Base-by-base conservation (phyloP, 2,797 vertebrate genomes). In the Thripadectes ignobilis region DNA sequence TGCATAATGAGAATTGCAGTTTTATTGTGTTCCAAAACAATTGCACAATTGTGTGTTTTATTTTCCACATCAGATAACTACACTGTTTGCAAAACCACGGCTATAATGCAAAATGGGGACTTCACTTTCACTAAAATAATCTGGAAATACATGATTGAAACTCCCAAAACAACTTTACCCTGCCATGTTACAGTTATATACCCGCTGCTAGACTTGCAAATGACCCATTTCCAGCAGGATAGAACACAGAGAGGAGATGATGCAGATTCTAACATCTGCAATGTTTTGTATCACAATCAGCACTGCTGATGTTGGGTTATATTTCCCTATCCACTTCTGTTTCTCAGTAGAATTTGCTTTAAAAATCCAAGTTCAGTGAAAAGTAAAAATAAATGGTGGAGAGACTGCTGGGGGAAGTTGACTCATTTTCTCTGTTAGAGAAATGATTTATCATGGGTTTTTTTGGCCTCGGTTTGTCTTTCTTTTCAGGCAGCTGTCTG, bases 121-220 rank as follows among this genome's bases (percentile, higher is more conserved):
- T 95, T 93, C 36, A 58, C 71, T 96, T 90, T 39, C 94, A 75
- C 80, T 87, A 55, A 87, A 93, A 89, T 89, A 88, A 89, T 90
- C 75, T 4, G 17, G 72, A 94, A 96, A 91, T 80, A 77, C 69
- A 46, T 55, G 45, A 71, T 36, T 88, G 83, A 76, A 95, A 92
- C 83, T 95, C 94, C 85, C 88, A 61, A 58, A 92, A 88, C 93
- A 94, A 92, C 88, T 93, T 90, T 94, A 68, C 57, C 52, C 83
- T 94, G 89, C 88, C 91, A 88, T 79, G 63, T 82, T 92, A 89
- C 77, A 89, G 89, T 91, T 85, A 82, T 88, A 78, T 92, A 90
- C 92, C 84, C 96, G 85, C 96, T 94, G 83, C 90, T 96, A 74
- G 80, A 73, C 41, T 94, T 93, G 81, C 86, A 95, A 96, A 97